Conservation (phyloP, 1,140 invertebrate species). For the Megathymus violae region DNA sequence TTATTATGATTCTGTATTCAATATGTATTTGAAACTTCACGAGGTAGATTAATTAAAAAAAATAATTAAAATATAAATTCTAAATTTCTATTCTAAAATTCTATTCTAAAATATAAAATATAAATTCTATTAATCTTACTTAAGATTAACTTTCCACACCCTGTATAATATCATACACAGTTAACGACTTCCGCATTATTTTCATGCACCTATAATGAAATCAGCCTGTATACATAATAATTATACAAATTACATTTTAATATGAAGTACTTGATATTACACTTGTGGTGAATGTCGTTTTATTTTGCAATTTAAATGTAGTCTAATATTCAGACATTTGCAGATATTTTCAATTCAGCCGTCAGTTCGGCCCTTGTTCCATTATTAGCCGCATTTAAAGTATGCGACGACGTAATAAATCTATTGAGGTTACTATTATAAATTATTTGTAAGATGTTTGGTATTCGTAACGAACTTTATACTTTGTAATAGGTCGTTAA, state of each 20-base stretch:
- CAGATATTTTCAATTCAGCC: conserved; percentile 10
- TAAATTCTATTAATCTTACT: too few relatives aligned
- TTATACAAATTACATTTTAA: conserved; percentile 33
- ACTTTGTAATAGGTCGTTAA: background rate
- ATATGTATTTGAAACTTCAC: too few relatives aligned
- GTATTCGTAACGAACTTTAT: background rate
- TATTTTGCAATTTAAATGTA: conserved; percentile 45
- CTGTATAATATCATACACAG: conserved; percentile 1
- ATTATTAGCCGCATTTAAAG: background rate
- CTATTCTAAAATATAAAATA: too few relatives aligned
- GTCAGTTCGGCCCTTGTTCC: conserved; percentile 2
- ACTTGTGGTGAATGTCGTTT: conserved; percentile 40
- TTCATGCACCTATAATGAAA: conserved; percentile 11
- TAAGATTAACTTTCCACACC: conserved; percentile 19
- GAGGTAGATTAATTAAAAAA: too few relatives aligned
- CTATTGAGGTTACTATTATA: background rate
- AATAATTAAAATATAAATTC: too few relatives aligned
- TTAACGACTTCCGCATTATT: conserved; percentile 33
- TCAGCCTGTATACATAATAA: conserved; percentile 38
- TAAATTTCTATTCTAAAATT: too few relatives aligned
- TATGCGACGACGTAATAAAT: conserved; percentile 14
- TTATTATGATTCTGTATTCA: too few relatives aligned
- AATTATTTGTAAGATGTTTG: conserved; percentile 5
- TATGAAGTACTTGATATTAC: conserved; percentile 9
- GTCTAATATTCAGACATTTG: conserved; percentile 20